Evolutionary conservation across 2,888 invertebrate genomes (phyloP), one percentile per base, ranked within the genome.

Genomic region (Odontomyia ornata): DNA sequence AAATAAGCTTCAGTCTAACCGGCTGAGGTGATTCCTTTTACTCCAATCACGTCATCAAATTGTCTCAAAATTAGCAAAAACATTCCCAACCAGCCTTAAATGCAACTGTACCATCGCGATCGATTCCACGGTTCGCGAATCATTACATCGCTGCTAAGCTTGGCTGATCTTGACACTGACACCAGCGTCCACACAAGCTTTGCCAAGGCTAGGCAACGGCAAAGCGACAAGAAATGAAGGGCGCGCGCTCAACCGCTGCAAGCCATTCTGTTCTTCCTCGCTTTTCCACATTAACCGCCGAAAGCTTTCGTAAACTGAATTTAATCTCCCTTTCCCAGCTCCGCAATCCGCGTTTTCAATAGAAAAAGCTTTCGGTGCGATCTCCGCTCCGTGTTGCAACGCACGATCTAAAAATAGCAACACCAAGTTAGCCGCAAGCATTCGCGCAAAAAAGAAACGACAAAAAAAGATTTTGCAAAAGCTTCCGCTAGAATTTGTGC

Each of bases 81-180:
- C 18, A 52, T 52, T 52, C 7, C 52, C 52, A 52, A 9, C 5
- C 36, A 9, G 9, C 3, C 9, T 36, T 36, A 3, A 36, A 9
- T 36, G 36, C 36, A 36, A 36, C 36, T 36, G 36, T 36, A 36
- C 9, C 36, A 5, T 5, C 36, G 36, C 36, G 36, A 36, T 36
- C 5, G 3, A 36, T 36, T 9, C 9, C 36, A 9, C 36, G 9
- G 3, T 36, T 3, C 36, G 36, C 36, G 9, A 36, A 9, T 9
- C 36, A 36, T 25, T 36, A 25, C 57, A 15, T 7, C 25, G 25
- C 60, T 36, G 60, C 23, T 18, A 60, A 60, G 73, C 57, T 57
- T 23, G 1, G 43, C 30, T 27, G 73, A 36, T 57, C 73, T 73
- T 73, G 73, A 73, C 73, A 73, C 57, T 73, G 73, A 73, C 73